phyloP scores from a whole-genome alignment of 1,140 invertebrate genomes.

The Aphelenchoides fujianensis region DNA sequence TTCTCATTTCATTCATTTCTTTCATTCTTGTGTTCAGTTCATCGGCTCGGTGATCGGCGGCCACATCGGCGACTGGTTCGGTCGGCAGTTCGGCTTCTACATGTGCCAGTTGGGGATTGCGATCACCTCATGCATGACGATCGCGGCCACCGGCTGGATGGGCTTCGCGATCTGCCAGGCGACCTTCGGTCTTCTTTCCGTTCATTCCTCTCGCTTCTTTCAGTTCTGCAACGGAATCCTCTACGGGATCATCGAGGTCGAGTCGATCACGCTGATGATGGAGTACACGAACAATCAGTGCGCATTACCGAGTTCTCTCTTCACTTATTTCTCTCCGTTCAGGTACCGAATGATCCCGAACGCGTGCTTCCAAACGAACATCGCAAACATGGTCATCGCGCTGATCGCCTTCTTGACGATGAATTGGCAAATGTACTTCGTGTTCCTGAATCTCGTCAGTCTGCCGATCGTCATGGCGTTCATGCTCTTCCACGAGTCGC shows the following conservation, averaged over 20 bases:
- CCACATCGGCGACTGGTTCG: conserved; percentile 53
- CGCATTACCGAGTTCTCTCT: background rate
- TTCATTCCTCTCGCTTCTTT: no score
- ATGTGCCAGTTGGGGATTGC: conserved; percentile 53
- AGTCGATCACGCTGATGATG: conserved; percentile 57
- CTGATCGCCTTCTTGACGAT: conserved; percentile 54
- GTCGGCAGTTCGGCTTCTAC: conserved; percentile 50
- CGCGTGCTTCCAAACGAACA: conserved; percentile 55
- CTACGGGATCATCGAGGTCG: conserved; percentile 56
- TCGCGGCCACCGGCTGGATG: conserved; percentile 40
- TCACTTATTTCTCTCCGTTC: no score
- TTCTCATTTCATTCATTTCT: no score
- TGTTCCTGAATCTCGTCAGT: conserved; percentile 53
- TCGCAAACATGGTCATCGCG: conserved; percentile 53
- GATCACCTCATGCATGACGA: conserved; percentile 56
- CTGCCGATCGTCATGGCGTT: conserved; percentile 53
- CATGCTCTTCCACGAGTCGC: no score
- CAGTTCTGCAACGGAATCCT: conserved; percentile 54
- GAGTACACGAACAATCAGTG: conserved; percentile 59
- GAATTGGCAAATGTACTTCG: conserved; percentile 56
- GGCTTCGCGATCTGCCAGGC: conserved; percentile 35
- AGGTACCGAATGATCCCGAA: conserved; percentile 54
- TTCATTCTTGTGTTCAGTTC: conserved; percentile 52
- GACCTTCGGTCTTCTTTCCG: no score
- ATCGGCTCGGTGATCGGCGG: conserved; percentile 54